These are phyloP conservation scores for Gila orcuttii DNA, from an alignment of 2,113 vertebrate species.

Conservation along the genomic window DNA sequence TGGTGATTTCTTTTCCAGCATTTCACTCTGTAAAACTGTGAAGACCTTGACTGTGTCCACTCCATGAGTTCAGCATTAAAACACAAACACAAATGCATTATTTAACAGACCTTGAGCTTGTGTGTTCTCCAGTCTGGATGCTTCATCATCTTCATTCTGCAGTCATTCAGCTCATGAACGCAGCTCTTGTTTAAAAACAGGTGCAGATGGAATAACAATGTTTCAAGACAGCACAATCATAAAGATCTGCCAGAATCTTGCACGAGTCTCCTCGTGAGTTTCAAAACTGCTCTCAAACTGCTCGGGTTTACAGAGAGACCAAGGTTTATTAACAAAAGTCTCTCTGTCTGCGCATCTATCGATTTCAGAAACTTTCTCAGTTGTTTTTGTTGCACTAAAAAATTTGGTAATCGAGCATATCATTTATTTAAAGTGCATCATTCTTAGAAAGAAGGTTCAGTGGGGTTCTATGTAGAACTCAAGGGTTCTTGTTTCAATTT, in stretches of 20 bases:
- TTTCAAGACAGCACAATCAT: neutral
- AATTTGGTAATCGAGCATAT: too few relatives aligned
- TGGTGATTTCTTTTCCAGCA: neutral
- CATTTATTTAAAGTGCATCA: too few relatives aligned
- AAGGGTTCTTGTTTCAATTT: too few relatives aligned
- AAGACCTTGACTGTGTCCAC: neutral
- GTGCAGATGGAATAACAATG: neutral
- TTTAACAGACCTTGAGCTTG: neutral
- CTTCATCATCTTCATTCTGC: neutral
- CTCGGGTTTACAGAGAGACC: neutral
- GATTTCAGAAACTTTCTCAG: neutral
- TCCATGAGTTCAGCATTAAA: neutral
- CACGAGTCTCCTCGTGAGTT: neutral
- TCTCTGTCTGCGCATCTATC: neutral
- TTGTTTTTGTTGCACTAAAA: neutral
- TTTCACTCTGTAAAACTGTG: neutral
- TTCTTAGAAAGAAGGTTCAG: too few relatives aligned
- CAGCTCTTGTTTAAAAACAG: neutral
- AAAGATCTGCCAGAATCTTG: neutral
- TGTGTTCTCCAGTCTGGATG: neutral
- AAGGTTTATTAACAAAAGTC: neutral
- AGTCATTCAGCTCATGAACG: neutral
- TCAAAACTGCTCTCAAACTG: neutral
- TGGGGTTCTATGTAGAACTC: too few relatives aligned
- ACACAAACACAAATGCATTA: neutral